phyloP scores from a whole-genome alignment of 2,113 vertebrate species.

The Zapus hudsonius region DNA sequence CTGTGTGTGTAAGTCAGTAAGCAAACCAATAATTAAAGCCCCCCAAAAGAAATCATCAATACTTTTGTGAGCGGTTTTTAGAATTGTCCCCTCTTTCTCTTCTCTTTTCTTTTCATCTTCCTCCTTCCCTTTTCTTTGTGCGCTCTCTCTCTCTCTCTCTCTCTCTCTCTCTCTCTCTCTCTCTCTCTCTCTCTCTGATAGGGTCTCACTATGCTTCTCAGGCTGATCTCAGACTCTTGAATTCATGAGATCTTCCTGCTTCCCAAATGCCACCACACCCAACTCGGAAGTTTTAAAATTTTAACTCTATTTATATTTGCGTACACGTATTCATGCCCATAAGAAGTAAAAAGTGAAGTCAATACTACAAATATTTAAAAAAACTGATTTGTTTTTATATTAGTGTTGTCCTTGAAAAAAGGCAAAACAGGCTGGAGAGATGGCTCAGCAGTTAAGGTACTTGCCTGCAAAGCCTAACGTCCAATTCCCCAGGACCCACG shows the following conservation, averaged over 20 bases:
- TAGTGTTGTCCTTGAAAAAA: not conserved
- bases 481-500: too few species aligned
- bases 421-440: too few species aligned
- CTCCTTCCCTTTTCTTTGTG: not conserved
- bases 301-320: not conserved
- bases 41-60: not conserved
- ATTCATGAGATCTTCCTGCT: not conserved
- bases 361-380: not conserved
- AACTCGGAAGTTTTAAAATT: not conserved
- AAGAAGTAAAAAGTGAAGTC: conserved; percentile 31
- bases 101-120: not conserved
- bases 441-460: too few species aligned
- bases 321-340: not conserved
- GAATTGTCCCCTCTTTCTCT: too few species aligned
- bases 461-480: too few species aligned
- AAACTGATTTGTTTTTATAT: not conserved
- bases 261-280: not conserved
- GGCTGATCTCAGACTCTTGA: not conserved
- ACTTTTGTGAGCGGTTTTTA: not conserved
- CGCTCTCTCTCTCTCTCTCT: too few species aligned
- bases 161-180: too few species aligned
- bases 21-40: not conserved
- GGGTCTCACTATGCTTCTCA: not conserved
- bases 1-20: too few species aligned
- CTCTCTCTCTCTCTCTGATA: not conserved